Conservation (phyloP, 2,888 invertebrate species). For the Portevinia maculata region DNA sequence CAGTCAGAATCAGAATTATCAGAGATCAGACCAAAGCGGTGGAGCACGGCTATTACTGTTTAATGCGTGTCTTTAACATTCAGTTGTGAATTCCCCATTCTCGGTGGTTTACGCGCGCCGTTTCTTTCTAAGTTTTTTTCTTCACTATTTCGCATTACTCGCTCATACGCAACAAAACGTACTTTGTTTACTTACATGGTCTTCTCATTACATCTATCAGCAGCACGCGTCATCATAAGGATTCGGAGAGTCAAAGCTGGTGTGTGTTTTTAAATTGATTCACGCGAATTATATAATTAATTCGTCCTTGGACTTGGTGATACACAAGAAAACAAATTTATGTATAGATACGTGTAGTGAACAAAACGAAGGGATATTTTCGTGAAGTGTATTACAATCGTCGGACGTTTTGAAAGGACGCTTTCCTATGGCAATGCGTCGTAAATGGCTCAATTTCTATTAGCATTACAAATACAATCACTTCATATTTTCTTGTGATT, state of each 20-base stretch:
- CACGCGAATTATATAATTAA: conserved; percentile 67
- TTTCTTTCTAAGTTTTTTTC: conserved; percentile 21
- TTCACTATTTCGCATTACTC: conserved; percentile 43
- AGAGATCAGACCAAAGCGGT: conserved; percentile 4
- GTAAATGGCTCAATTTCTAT: conserved; percentile 30
- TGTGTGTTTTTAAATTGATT: conserved; percentile 24
- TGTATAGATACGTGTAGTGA: not conserved
- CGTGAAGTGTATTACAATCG: conserved; percentile 46
- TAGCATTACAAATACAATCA: not conserved
- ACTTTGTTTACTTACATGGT: conserved; percentile 66
- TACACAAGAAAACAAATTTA: conserved; percentile 16
- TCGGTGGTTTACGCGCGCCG: conserved; percentile 26
- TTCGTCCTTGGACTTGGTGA: conserved; percentile 55
- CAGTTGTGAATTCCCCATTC: conserved; percentile 64
- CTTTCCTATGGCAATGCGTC: conserved; percentile 31
- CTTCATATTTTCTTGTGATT: not conserved
- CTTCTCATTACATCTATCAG: conserved; percentile 2
- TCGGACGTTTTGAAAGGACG: conserved; percentile 45
- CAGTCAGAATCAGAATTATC: too few species aligned
- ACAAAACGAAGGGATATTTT: conserved; percentile 35
- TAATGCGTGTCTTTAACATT: conserved; percentile 40
- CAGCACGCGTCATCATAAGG: conserved; percentile 57
- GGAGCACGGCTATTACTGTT: conserved; percentile 44
- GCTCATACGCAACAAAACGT: conserved; percentile 55
- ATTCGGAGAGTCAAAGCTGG: conserved; percentile 22